phyloP scores from a whole-genome alignment of 2,797 vertebrate species.

The Ptychobarbus kaznakovi region DNA sequence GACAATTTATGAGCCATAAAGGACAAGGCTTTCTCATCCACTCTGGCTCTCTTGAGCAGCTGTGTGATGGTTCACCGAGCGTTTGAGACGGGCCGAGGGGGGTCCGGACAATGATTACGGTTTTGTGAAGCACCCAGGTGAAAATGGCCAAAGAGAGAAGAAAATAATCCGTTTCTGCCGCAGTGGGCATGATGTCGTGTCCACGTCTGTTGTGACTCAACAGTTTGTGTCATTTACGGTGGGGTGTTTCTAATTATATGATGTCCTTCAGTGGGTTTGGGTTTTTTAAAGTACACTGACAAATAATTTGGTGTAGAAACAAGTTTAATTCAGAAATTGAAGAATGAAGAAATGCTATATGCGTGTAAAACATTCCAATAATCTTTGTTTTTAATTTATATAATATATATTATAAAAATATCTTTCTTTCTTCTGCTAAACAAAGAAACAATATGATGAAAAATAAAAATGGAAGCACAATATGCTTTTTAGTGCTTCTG shows the following conservation, averaged over 20 bases:
- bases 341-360: too few species aligned
- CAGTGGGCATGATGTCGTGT: slow-evolving; percentile 48
- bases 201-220: background rate
- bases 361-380: too few species aligned
- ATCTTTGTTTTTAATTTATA: too few species aligned
- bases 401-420: too few species aligned
- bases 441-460: background rate
- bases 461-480: background rate
- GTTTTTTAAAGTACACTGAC: background rate
- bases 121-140: slow-evolving; percentile 74
- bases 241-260: background rate
- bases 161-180: slow-evolving; percentile 72
- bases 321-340: background rate
- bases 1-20: slow-evolving; percentile 75
- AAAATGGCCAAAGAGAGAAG: slow-evolving; percentile 65
- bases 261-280: background rate
- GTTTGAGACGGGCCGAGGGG: slow-evolving; percentile 39
- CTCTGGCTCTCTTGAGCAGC: slow-evolving; percentile 68
- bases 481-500: background rate
- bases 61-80: slow-evolving; percentile 75
- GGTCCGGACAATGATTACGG: slow-evolving; percentile 69
- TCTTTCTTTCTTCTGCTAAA: too few species aligned
- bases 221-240: background rate
- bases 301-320: background rate
- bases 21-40: slow-evolving; percentile 59